Evolutionary conservation across 2,113 vertebrate genomes (phyloP).

Genomic region (Syngnathus scovelli): DNA sequence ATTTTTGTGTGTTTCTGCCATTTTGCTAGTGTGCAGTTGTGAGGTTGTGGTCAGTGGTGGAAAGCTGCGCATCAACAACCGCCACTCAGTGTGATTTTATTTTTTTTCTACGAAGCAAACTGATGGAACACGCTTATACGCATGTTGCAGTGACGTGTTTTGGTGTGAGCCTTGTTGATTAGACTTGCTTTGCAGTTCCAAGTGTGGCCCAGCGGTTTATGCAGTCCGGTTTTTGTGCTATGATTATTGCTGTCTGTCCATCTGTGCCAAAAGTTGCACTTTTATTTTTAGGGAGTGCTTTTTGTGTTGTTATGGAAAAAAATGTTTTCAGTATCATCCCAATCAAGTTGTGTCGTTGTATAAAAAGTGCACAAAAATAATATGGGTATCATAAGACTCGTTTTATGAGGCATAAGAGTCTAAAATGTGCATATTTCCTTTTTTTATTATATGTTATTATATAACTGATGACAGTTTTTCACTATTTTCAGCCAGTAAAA

Average conservation of each 20-base stretch:
- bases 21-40: slow-evolving; percentile 47
- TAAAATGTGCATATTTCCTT: neutral
- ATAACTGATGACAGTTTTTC: neutral
- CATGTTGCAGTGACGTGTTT: slow-evolving; percentile 26
- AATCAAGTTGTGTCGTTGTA: slow-evolving; percentile 6
- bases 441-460: slow-evolving; percentile 2
- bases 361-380: neutral
- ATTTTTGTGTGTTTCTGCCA: slow-evolving; percentile 44
- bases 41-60: slow-evolving; percentile 29
- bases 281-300: slow-evolving; percentile 19
- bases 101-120: slow-evolving; percentile 27
- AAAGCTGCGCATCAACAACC: slow-evolving; percentile 30
- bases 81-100: neutral
- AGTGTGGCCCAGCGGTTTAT: slow-evolving; percentile 35
- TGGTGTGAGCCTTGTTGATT: slow-evolving; percentile 13
- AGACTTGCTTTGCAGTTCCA: slow-evolving; percentile 19
- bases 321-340: slow-evolving; percentile 7
- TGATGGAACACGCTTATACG: slow-evolving; percentile 21
- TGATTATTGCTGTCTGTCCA: slow-evolving; percentile 25
- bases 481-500: neutral
- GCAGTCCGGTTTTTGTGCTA: slow-evolving; percentile 34
- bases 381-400: neutral
- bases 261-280: slow-evolving; percentile 13
- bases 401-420: neutral
- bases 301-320: slow-evolving; percentile 21